phyloP scores from a whole-genome alignment of 2,797 vertebrate genomes.

The Menidia menidia region DNA sequence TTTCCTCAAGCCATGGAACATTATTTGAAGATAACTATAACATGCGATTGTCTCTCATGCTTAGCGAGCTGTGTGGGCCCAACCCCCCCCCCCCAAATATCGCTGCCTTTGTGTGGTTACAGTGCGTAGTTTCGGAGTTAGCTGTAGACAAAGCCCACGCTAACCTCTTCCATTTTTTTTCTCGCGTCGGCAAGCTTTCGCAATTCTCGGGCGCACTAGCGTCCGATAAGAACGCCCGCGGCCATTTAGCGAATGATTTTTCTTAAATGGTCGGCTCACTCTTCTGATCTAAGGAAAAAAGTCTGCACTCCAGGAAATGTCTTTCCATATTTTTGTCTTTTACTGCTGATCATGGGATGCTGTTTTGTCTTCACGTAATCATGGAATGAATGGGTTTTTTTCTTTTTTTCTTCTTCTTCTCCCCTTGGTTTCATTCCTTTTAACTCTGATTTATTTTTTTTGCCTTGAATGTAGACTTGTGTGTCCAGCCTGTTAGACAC shows the following conservation, averaged over 20 bases:
- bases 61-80: conserved; percentile 80
- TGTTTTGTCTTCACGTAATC: conserved; percentile 65
- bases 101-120: conserved; percentile 87
- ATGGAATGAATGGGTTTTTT: conserved; percentile 79
- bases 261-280: conserved; percentile 73
- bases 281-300: conserved; percentile 82
- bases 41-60: conserved; percentile 89
- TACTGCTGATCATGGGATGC: conserved; percentile 73
- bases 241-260: conserved; percentile 79
- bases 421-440: conserved; percentile 77
- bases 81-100: conserved; percentile 81
- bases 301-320: conserved; percentile 88
- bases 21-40: conserved; percentile 87
- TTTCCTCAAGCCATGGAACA: conserved; percentile 91
- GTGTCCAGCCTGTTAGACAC: conserved; percentile 73
- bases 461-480: conserved; percentile 78
- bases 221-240: conserved; percentile 40
- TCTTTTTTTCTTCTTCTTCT: conserved; percentile 20
- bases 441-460: conserved; percentile 62
- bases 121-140: conserved; percentile 80
- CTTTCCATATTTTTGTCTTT: conserved; percentile 77
- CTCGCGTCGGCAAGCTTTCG: conserved; percentile 84
- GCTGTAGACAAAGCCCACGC: conserved; percentile 85
- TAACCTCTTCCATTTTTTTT: conserved; percentile 59
- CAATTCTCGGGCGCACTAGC: conserved; percentile 54